Evolutionary conservation across 2,113 vertebrate species (phyloP), one percentile per base, ranked within the genome.

Genomic region (Pseudorectes ferrugineus): DNA sequence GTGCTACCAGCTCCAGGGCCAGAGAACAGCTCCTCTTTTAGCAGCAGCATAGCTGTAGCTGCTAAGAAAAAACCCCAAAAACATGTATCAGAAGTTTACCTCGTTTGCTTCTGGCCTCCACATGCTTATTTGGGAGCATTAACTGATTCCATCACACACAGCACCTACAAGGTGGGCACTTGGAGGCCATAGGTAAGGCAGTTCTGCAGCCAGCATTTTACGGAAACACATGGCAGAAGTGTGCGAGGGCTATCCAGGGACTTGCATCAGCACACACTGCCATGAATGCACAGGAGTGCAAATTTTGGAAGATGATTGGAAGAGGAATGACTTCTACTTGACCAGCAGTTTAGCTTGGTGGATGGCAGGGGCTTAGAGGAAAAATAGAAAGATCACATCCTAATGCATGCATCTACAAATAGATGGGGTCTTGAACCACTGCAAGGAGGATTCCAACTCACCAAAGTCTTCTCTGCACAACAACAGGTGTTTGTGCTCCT

Each of bases 251-350:
- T 49, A 38, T 18, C 11, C 68, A 74, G 36, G 23, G 36, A 88
- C 31, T 38, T 3, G 1, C 0, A 1, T 16, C 18, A 85, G 19
- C 0, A 1, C 33, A 38, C 35, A 18, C 11, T 71, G 51, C 7
- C 7, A 74, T 38, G 23, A 70, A 35, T 13, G 28, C 20, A 70
- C 12, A 77, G 49, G 35, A 74, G 13, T 15, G 23, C 28, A 28
- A 35, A n/a, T 73, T 68, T 17, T 76, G 40, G 36, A 85, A 31
- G n/a, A 23, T 18, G 14, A 48, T 1, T 73, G 28, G 14, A 68
- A 72, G 18, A 72, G 14, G 21, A 65, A 73, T 14, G 25, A 61
- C 11, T 83, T 43, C 31, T 89, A 23, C 33, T 78, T 45, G 28
- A 51, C 10, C 48, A 78, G 36, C n/a, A 70, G 33, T 25, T 63